Base-by-base conservation (phyloP, 2,113 vertebrate genomes). In the Leiothrix lutea region DNA sequence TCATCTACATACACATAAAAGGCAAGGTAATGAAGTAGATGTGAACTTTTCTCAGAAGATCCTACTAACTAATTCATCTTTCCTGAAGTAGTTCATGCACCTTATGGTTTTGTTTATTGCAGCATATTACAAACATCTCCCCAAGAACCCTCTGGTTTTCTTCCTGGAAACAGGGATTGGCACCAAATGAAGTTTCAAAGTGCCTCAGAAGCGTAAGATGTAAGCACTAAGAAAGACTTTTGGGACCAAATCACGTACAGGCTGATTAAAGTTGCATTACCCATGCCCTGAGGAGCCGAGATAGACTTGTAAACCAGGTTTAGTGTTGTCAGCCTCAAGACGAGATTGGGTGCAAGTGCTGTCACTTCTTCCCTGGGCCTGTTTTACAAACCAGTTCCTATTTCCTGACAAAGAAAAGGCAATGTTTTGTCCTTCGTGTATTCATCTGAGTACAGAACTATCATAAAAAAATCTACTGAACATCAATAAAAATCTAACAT, bases 31-130 rank as follows among this genome's bases (percentile, higher is more conserved):
- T 60, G 45, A 81, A 86, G 60, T 14, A 80, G 14, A 95, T 93
- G 75, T 87, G 64, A 92, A 94, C 25, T 64, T 90, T 86, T 77
- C 77, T 88, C 2, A 31, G 66, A 92, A 96, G 65, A 94, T 94
- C 38, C 67, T 70, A 53, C 75, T 91, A 80, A 84, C 33, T 62
- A 87, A 91, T 80, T 94, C 51, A 90, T 96, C 88, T 97, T 91
- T 94, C 86, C 80, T 97, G 82, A 97, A 94, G 93, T 94, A 97
- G 83, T 87, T 95, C 91, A 90, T 94, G 84, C 36, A 90, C 81
- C 94, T 96, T 88, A 69, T 94, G 86, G 73, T 97, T 98, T 90
- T 95, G 83, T 97, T 95, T 96, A 85, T 92, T 96, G 73, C 36
- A 94, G 15, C 26, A 53, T 53, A 40, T 82, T 94, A 92, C 78